Conservation (phyloP, 2,797 vertebrate genomes). For the Cossypha caffra region DNA sequence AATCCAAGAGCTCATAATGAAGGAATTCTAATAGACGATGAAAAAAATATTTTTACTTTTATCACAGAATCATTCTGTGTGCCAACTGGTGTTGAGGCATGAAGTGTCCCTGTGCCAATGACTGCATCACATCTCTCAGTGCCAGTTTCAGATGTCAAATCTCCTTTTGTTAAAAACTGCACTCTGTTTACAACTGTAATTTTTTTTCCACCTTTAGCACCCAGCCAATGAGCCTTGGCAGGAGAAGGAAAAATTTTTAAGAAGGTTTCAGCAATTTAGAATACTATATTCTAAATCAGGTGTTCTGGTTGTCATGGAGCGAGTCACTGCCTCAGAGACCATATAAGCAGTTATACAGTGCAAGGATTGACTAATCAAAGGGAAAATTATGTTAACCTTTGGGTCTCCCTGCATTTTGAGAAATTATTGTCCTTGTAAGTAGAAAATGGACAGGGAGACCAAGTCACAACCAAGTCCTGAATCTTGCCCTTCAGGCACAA, state of each 20-base stretch:
- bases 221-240: background rate
- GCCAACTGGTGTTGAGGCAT: background rate
- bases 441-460: slow-evolving; percentile 22
- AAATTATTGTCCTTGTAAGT: slow-evolving; percentile 43
- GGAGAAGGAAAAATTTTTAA: background rate
- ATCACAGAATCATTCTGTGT: background rate
- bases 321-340: background rate
- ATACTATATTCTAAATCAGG: background rate
- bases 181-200: background rate
- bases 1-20: background rate
- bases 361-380: slow-evolving; percentile 8
- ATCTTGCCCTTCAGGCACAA: slow-evolving; percentile 13
- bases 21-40: background rate
- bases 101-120: background rate
- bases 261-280: slow-evolving; percentile 1
- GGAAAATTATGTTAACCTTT: slow-evolving; percentile 42
- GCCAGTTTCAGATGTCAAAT: background rate
- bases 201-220: background rate
- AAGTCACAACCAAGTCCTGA: slow-evolving; percentile 50
- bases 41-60: background rate
- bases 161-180: background rate
- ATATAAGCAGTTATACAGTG: background rate
- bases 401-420: slow-evolving; percentile 3
- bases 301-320: background rate
- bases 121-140: background rate